A percentile compares a stretch with the other conserved stretches of the same genome.
Conservation (phyloP, 2,797 vertebrate species). For the Pipistrellus pipistrellus region DNA sequence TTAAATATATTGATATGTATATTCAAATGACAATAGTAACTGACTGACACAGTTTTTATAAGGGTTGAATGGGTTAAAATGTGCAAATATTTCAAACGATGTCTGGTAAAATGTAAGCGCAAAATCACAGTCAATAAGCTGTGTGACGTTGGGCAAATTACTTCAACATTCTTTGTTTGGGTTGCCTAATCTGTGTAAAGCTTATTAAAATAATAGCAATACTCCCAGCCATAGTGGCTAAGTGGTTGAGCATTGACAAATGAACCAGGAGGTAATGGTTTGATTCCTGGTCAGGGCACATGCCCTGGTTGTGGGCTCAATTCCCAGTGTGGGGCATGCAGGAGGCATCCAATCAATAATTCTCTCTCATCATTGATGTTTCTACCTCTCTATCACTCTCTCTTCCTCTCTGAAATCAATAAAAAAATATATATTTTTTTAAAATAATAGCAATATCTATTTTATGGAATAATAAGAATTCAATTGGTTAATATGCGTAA, state of each 20-base stretch:
- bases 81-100: not conserved
- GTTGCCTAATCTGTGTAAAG: not conserved
- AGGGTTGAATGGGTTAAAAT: not conserved
- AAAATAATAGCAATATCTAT: not conserved
- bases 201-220: not conserved
- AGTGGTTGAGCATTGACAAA: no score
- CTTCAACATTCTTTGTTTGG: not conserved
- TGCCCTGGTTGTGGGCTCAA: no score
- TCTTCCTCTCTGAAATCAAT: no score
- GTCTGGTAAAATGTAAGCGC: not conserved
- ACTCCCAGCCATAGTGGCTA: no score
- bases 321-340: no score
- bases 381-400: no score
- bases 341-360: no score
- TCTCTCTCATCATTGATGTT: no score
- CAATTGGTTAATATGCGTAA: not conserved
- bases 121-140: not conserved
- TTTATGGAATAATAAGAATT: not conserved
- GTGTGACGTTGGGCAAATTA: not conserved
- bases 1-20: not conserved
- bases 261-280: no score
- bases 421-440: no score
- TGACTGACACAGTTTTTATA: not conserved
- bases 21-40: not conserved
- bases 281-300: no score